Conservation (phyloP, 2,888 invertebrate species). For the Heliconius aoede region DNA sequence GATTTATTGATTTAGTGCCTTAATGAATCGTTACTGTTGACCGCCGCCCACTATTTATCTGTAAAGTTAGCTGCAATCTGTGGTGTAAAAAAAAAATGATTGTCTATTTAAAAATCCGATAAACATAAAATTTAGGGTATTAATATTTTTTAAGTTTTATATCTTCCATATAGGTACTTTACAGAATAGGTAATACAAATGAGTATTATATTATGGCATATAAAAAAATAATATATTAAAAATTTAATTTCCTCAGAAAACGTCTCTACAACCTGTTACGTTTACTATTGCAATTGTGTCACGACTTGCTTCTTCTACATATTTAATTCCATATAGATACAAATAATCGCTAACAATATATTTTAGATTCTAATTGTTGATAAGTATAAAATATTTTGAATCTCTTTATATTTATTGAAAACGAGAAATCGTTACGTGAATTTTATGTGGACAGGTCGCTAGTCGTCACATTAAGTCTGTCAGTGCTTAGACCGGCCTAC, state of each 20-base stretch:
- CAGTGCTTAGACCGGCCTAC: constrained; percentile 16
- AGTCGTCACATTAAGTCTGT: constrained; percentile 15
- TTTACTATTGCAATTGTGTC: too few species aligned
- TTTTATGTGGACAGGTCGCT: constrained; percentile 9
- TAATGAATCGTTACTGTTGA: constrained; percentile 29
- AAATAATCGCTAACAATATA: too few species aligned
- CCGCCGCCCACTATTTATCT: constrained; percentile 34
- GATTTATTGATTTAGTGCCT: constrained; percentile 47
- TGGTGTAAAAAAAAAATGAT: not conserved
- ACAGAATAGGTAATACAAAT: not conserved
- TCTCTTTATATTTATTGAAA: not conserved
- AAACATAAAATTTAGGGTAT: not conserved
- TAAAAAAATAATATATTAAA: not conserved
- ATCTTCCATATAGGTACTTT: not conserved
- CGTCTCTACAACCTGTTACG: too few species aligned
- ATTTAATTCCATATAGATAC: too few species aligned
- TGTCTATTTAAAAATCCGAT: not conserved
- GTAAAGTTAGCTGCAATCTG: not conserved
- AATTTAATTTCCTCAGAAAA: too few species aligned
- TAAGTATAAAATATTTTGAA: too few species aligned
- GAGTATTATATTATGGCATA: not conserved
- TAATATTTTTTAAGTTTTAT: not conserved
- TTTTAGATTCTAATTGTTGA: too few species aligned
- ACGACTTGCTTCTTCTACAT: too few species aligned
- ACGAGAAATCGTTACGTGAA: not conserved